These are phyloP conservation scores for Saturnia pavonia DNA, from an alignment of 2,888 invertebrate species.

Conservation along the genomic window DNA sequence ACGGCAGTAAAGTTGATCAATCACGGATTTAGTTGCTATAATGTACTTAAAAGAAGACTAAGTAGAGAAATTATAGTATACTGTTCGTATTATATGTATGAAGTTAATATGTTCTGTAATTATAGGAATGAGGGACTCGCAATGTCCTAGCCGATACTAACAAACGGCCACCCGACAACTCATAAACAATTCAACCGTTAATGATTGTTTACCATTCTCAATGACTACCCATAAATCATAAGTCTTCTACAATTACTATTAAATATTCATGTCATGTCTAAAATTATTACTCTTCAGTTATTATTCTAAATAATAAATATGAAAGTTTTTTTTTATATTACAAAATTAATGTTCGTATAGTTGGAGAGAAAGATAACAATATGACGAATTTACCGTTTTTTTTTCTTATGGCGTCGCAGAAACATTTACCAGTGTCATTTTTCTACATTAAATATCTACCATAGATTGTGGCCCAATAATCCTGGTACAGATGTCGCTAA, in stretches of 20 bases:
- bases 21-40: no score
- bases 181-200: slow-evolving; percentile 20
- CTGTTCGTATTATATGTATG: neutral
- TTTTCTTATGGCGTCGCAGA: no score
- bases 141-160: neutral
- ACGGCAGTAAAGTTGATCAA: no score
- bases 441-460: no score
- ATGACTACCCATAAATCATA: slow-evolving; percentile 16
- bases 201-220: slow-evolving; percentile 17
- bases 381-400: no score
- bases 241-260: slow-evolving; percentile 10
- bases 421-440: no score
- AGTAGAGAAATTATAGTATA: neutral
- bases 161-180: slow-evolving; percentile 10
- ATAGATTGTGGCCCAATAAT: no score
- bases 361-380: no score
- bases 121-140: neutral
- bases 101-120: neutral
- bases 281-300: neutral
- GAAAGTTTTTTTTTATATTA: no score
- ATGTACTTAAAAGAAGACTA: no score
- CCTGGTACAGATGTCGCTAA: no score
- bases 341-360: no score
- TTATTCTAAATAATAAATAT: neutral
- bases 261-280: slow-evolving; percentile 14